These are phyloP conservation scores for Cantharis nigra DNA, from an alignment of 2,888 invertebrate species.

Conservation along the genomic window DNA sequence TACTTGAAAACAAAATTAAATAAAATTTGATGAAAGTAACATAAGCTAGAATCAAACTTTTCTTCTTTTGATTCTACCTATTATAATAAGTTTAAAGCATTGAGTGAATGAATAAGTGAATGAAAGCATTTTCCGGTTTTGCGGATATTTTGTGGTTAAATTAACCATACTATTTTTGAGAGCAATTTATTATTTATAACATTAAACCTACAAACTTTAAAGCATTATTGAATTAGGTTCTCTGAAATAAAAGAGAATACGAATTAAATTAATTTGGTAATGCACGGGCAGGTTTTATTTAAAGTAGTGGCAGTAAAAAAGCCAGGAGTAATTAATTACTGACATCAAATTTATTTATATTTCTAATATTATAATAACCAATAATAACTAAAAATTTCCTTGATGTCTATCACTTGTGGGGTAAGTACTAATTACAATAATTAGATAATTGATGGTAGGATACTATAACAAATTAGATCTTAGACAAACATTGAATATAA, in stretches of 20 bases:
- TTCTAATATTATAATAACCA: neutral
- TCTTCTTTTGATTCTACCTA: neutral
- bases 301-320: neutral
- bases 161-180: conserved; percentile 14
- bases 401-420: neutral
- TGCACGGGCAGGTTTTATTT: neutral
- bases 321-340: neutral
- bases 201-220: conserved; percentile 2
- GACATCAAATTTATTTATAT: neutral
- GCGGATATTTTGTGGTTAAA: conserved; percentile 11
- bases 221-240: neutral
- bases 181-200: conserved; percentile 9
- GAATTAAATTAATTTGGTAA: neutral
- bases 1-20: neutral
- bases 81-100: neutral
- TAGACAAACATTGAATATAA: neutral
- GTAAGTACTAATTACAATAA: neutral
- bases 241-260: neutral
- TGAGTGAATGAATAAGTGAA: conserved; percentile 9
- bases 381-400: neutral
- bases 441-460: neutral
- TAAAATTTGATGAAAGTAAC: neutral
- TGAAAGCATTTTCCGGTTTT: conserved; percentile 16
- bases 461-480: neutral
- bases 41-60: neutral